Evolutionary conservation across 2,113 vertebrate genomes (phyloP).

Genomic region (Smithornis capensis): DNA sequence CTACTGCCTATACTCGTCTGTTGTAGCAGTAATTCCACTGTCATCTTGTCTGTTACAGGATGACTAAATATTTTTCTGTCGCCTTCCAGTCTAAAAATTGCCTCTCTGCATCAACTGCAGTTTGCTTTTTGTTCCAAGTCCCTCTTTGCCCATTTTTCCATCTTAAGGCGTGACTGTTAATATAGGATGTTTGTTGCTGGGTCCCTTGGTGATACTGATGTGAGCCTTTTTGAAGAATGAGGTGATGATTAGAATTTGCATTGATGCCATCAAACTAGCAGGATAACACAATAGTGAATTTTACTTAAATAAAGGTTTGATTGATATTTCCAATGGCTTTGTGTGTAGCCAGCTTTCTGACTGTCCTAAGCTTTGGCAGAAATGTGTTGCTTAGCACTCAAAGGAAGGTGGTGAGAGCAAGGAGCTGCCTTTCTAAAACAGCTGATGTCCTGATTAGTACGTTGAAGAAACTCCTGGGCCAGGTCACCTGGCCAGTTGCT

Average conservation of each 20-base stretch:
- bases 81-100: neutral
- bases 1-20: neutral
- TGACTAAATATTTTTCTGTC: neutral
- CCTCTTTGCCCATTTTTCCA: neutral
- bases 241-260: neutral
- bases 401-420: neutral
- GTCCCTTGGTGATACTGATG: neutral
- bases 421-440: neutral
- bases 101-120: rapidly evolving
- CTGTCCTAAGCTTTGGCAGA: neutral
- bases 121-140: neutral
- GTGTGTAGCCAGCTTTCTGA: neutral
- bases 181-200: neutral
- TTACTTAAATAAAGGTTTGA: neutral
- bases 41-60: neutral
- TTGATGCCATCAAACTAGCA: neutral
- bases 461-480: neutral
- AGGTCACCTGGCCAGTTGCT: neutral
- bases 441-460: neutral
- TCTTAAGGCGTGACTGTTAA: neutral
- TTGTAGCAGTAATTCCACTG: neutral
- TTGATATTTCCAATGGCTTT: neutral
- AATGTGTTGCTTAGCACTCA: rapidly evolving
- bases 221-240: neutral
- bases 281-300: neutral